These are phyloP conservation scores for Brachionus koreanus DNA, from an alignment of 1,140 invertebrate species.

Conservation along the genomic window DNA sequence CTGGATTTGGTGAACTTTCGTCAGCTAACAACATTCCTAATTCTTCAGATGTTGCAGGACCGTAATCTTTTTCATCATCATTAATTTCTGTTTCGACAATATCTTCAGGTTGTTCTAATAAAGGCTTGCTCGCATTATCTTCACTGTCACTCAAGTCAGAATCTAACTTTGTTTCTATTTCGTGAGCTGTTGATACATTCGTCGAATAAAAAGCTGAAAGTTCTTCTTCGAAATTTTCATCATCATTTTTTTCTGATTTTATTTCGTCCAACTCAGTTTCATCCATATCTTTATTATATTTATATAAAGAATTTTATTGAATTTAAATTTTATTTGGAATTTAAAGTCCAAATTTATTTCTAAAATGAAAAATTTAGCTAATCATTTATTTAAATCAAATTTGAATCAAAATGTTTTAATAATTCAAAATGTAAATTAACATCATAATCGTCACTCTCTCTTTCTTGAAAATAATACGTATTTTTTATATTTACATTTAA, in stretches of 20 bases:
- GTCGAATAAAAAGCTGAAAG: background rate
- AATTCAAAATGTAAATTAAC: constrained; percentile 31
- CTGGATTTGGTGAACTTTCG: background rate
- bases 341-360: background rate
- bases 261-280: background rate
- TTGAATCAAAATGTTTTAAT: constrained; percentile 30
- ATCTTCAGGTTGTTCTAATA: background rate
- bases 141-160: background rate
- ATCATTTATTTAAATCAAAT: constrained; percentile 11
- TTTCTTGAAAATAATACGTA: constrained; percentile 35
- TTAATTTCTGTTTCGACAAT: background rate
- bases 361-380: background rate
- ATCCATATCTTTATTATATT: constrained; percentile 36
- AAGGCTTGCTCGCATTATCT: background rate
- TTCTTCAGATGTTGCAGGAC: background rate
- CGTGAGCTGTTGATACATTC: background rate
- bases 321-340: background rate
- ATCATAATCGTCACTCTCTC: constrained; percentile 21
- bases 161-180: background rate
- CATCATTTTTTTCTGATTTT: background rate
- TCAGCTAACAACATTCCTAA: background rate
- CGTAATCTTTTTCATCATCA: background rate
- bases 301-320: too few relatives aligned
- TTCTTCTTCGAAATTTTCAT: constrained; percentile 10
- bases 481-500: constrained; percentile 3